Percentiles rank a stretch among this genome's conserved stretches.
These are phyloP conservation scores for Hipparchia sbordonii DNA, from an alignment of 2,888 invertebrate genomes.

Conservation along the genomic window DNA sequence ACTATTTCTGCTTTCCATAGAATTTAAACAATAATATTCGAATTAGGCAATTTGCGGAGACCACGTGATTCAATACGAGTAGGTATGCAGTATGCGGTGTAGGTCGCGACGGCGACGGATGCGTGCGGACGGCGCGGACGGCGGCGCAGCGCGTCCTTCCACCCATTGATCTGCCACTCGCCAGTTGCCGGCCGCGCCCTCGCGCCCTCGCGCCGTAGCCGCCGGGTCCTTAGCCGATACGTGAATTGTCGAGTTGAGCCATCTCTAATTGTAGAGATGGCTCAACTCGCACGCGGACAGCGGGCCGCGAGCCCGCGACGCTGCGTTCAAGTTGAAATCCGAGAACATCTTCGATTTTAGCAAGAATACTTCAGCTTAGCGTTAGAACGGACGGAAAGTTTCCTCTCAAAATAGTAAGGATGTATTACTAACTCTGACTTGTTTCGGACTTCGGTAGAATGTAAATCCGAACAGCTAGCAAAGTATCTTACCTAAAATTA, in stretches of 20 bases:
- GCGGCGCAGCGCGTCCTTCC: not conserved
- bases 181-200: not conserved
- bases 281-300: not conserved
- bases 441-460: too few relatives aligned
- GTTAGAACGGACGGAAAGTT: too few relatives aligned
- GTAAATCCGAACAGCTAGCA: too few relatives aligned
- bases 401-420: too few relatives aligned
- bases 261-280: too few relatives aligned
- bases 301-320: not conserved
- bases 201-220: not conserved
- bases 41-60: too few relatives aligned
- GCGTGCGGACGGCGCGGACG: not conserved
- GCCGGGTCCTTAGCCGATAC: not conserved
- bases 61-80: not conserved
- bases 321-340: not conserved
- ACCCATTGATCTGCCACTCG: slow-evolving; percentile 3
- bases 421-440: too few relatives aligned
- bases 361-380: too few relatives aligned
- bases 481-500: too few relatives aligned
- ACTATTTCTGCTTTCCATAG: not conserved
- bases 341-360: too few relatives aligned
- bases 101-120: not conserved
- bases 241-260: too few relatives aligned
- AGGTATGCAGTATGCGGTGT: not conserved
- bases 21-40: not conserved